phyloP scores from a whole-genome alignment of 2,888 invertebrate genomes.

The Polyploca ridens region DNA sequence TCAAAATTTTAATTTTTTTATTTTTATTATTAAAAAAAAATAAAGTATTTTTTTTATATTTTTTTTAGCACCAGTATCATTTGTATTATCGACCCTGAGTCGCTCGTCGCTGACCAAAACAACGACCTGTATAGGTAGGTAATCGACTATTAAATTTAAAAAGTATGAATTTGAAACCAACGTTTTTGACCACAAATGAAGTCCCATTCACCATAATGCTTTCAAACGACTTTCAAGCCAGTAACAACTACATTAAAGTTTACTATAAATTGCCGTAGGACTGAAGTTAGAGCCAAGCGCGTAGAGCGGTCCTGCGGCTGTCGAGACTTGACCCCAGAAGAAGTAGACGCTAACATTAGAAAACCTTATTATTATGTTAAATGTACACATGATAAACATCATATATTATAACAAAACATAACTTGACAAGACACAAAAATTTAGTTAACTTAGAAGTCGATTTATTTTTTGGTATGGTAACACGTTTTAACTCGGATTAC shows the following conservation, averaged over 20 bases:
- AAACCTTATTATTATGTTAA: slow-evolving; percentile 55
- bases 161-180: not conserved
- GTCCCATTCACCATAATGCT: not conserved
- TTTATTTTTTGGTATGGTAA: too few relatives aligned
- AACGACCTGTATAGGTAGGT: too few relatives aligned
- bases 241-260: not conserved
- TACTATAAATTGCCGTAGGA: slow-evolving; percentile 19
- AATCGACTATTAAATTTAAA: not conserved
- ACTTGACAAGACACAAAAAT: too few relatives aligned
- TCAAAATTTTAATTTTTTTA: too few relatives aligned
- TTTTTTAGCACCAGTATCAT: too few relatives aligned
- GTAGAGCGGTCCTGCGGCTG: slow-evolving; percentile 39
- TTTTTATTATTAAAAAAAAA: too few relatives aligned
- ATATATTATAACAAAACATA: too few relatives aligned
- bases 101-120: too few relatives aligned
- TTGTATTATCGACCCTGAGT: too few relatives aligned
- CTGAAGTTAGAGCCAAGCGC: slow-evolving; percentile 19
- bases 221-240: slow-evolving; percentile 1
- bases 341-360: slow-evolving; percentile 43
- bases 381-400: slow-evolving; percentile 39
- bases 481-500: too few relatives aligned
- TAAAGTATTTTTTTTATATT: too few relatives aligned
- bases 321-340: slow-evolving; percentile 32
- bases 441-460: too few relatives aligned
- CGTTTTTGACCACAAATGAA: not conserved